Evolutionary conservation across 2,113 vertebrate species (phyloP).

Genomic region (Tympanuchus pallidicinctus): DNA sequence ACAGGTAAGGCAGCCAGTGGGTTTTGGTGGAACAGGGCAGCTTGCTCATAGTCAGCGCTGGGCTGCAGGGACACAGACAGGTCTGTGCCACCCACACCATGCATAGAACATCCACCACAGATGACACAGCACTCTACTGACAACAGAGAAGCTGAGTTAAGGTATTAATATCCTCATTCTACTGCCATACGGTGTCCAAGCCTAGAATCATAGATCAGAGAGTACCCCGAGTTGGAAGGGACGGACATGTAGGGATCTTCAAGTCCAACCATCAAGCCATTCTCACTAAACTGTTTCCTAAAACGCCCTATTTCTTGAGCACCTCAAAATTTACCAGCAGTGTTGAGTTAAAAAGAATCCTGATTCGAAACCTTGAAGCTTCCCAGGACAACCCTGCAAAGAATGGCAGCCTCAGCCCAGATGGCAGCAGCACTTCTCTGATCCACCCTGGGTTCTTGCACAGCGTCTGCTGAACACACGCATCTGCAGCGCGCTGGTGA

Average conservation of each 20-base stretch:
- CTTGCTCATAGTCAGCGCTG: neutral
- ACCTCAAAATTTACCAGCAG: neutral
- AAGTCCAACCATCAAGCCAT: too few relatives aligned
- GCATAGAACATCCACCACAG: accelerated
- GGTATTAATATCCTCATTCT: neutral
- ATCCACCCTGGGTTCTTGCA: neutral
- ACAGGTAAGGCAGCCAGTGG: conserved; percentile 37
- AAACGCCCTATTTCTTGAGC: too few relatives aligned
- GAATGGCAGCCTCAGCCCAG: neutral
- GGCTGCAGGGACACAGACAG: accelerated
- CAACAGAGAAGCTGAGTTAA: neutral
- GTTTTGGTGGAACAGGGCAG: conserved; percentile 4
- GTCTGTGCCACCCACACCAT: neutral
- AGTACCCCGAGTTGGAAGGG: too few relatives aligned
- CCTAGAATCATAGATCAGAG: too few relatives aligned
- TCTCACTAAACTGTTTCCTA: too few relatives aligned
- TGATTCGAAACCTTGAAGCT: neutral
- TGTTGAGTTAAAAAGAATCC: neutral
- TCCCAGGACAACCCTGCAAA: neutral
- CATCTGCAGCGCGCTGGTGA: neutral
- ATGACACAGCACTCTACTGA: accelerated
- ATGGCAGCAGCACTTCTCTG: neutral
- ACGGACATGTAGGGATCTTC: too few relatives aligned
- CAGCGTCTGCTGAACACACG: neutral
- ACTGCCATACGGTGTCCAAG: accelerated